These are phyloP conservation scores for Limenitis camilla DNA, from an alignment of 2,888 invertebrate species.

Conservation along the genomic window DNA sequence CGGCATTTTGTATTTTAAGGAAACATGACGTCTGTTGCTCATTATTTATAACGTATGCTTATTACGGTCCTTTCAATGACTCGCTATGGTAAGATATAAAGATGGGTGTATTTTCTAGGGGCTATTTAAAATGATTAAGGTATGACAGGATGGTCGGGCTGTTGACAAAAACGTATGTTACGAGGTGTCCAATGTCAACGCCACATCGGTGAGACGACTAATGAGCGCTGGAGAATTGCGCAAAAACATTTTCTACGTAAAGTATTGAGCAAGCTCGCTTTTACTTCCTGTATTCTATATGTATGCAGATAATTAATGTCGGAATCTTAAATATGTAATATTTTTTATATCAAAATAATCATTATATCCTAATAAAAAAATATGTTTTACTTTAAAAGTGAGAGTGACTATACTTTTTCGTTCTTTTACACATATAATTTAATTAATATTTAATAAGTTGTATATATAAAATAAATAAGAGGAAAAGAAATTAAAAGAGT, in stretches of 20 bases:
- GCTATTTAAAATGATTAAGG: constrained; percentile 4
- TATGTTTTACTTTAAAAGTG: no score
- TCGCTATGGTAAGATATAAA: neutral
- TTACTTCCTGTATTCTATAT: neutral
- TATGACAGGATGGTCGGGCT: neutral
- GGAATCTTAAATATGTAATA: no score
- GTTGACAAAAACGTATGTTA: constrained; percentile 4
- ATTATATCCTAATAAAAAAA: no score
- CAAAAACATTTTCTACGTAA: constrained; percentile 15
- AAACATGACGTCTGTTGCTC: constrained; percentile 4
- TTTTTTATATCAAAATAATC: no score
- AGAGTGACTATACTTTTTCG: no score
- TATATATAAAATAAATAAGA: no score
- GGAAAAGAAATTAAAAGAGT: no score
- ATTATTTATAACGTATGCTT: neutral
- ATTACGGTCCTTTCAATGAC: constrained; percentile 24
- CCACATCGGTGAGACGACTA: constrained; percentile 6
- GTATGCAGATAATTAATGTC: neutral
- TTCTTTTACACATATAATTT: no score
- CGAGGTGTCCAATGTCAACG: constrained; percentile 11
- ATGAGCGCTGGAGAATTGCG: constrained; percentile 9
- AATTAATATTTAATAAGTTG: no score
- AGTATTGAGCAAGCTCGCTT: constrained; percentile 8
- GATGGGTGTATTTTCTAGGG: neutral
- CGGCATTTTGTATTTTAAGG: constrained; percentile 29